Evolutionary conservation across 2,888 invertebrate genomes (phyloP).

Genomic region (Ornithoptera priamus): DNA sequence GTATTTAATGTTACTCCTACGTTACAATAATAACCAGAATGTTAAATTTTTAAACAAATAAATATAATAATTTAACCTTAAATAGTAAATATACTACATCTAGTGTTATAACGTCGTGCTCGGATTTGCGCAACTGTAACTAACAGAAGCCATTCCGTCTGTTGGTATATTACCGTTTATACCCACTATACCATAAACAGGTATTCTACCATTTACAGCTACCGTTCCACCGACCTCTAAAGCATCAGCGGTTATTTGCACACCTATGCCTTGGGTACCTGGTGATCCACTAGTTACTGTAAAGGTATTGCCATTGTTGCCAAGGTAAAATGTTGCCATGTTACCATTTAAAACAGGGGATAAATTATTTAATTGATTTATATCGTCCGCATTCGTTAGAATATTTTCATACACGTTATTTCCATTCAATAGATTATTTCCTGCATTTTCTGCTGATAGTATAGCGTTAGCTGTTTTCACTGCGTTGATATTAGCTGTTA

Average conservation of each 20-base stretch:
- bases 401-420: constrained; percentile 29
- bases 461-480: constrained; percentile 24
- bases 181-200: constrained; percentile 52
- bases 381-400: constrained; percentile 29
- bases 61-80: constrained; percentile 13
- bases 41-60: constrained; percentile 24
- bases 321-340: constrained; percentile 40
- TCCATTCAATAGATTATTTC: constrained; percentile 6
- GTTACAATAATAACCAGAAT: not conserved
- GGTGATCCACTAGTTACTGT: constrained; percentile 41
- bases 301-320: constrained; percentile 38
- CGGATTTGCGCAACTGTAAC: constrained; percentile 42
- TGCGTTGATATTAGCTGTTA: constrained; percentile 14
- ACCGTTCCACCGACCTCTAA: constrained; percentile 57
- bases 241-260: constrained; percentile 52
- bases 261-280: constrained; percentile 43
- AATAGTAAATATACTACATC: not conserved
- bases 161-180: constrained; percentile 54
- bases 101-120: constrained; percentile 19
- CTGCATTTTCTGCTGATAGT: constrained; percentile 21
- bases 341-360: constrained; percentile 37
- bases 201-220: constrained; percentile 54
- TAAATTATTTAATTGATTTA: constrained; percentile 29
- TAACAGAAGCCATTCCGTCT: constrained; percentile 50
- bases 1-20: constrained; percentile 4